A percentile compares a stretch with the other conserved stretches of the same genome.
phyloP scores from a whole-genome alignment of 2,888 invertebrate genomes.

The Eucera pruinosa region DNA sequence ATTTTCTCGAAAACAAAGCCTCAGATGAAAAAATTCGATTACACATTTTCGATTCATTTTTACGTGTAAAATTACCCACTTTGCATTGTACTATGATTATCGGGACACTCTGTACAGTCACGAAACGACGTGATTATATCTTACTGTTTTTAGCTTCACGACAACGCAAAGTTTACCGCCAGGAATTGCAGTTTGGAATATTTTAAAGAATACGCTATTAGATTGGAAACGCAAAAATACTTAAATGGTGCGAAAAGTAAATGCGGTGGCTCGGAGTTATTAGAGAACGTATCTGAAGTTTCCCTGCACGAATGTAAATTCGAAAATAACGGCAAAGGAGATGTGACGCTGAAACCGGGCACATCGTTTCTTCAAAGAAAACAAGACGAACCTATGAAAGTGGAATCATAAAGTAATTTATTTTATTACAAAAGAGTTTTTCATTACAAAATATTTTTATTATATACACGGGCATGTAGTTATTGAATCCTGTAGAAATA shows the following conservation, averaged over 20 bases:
- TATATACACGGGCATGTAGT: constrained; percentile 37
- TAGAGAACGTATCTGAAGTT: constrained; percentile 73
- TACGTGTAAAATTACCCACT: too few species aligned
- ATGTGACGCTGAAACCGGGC: constrained; percentile 74
- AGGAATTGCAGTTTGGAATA: constrained; percentile 82
- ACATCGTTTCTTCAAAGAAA: constrained; percentile 65
- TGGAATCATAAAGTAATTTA: constrained; percentile 66
- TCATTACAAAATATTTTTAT: not conserved
- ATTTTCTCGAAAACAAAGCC: too few species aligned
- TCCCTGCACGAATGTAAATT: constrained; percentile 77
- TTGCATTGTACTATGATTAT: too few species aligned
- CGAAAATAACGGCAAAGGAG: constrained; percentile 75
- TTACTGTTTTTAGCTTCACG: constrained; percentile 79
- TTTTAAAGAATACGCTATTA: constrained; percentile 85
- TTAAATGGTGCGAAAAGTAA: constrained; percentile 66
- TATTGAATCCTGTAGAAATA: constrained; percentile 31
- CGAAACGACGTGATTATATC: not conserved
- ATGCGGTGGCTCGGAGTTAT: constrained; percentile 74
- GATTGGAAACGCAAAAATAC: constrained; percentile 84
- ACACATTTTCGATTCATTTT: too few species aligned
- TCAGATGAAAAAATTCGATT: too few species aligned
- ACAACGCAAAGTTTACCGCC: constrained; percentile 82
- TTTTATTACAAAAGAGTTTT: constrained; percentile 4
- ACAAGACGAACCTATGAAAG: constrained; percentile 49
- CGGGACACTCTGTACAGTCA: too few species aligned